Evolutionary conservation across 2,888 invertebrate genomes (phyloP).

Genomic region (Ochropleura leucogaster): DNA sequence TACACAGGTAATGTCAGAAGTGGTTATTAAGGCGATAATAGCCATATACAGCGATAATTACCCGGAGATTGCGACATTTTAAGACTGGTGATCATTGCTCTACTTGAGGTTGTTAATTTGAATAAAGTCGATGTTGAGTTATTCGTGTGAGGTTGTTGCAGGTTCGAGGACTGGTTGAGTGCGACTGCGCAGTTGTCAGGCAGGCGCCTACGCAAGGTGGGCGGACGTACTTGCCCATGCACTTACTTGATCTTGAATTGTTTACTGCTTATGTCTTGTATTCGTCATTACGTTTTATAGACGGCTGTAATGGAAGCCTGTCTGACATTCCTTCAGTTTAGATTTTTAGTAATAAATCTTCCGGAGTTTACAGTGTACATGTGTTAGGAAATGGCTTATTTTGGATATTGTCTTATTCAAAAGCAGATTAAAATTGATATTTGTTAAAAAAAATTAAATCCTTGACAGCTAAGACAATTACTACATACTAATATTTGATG

Average conservation of each 20-base stretch:
- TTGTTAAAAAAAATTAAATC: not conserved
- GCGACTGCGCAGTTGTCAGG: conserved; percentile 32
- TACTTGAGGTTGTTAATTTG: conserved; percentile 74
- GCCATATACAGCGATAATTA: conserved; percentile 56
- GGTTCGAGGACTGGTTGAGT: conserved; percentile 61
- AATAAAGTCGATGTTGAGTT: conserved; percentile 75
- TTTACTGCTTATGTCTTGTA: conserved; percentile 52
- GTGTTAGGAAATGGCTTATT: not conserved
- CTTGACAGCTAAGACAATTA: not conserved
- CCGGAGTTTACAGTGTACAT: not conserved
- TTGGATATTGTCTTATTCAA: not conserved
- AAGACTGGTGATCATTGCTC: conserved; percentile 63
- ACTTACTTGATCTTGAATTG: conserved; percentile 69
- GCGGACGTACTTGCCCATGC: conserved; percentile 66
- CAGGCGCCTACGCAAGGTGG: conserved; percentile 71
- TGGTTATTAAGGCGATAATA: conserved; percentile 47
- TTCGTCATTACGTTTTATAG: conserved; percentile 54
- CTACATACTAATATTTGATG: not conserved
- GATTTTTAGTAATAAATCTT: conserved; percentile 21
- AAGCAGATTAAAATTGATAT: no score
- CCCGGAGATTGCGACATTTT: conserved; percentile 60
- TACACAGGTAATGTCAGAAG: conserved; percentile 42
- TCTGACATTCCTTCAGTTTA: conserved; percentile 19
- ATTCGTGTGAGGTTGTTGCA: conserved; percentile 50
- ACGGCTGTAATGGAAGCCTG: conserved; percentile 28